Percentiles rank a stretch among this genome's conserved stretches.
These are phyloP conservation scores for Amblyopsis rosae DNA, from an alignment of 2,113 vertebrate genomes.

Conservation along the genomic window DNA sequence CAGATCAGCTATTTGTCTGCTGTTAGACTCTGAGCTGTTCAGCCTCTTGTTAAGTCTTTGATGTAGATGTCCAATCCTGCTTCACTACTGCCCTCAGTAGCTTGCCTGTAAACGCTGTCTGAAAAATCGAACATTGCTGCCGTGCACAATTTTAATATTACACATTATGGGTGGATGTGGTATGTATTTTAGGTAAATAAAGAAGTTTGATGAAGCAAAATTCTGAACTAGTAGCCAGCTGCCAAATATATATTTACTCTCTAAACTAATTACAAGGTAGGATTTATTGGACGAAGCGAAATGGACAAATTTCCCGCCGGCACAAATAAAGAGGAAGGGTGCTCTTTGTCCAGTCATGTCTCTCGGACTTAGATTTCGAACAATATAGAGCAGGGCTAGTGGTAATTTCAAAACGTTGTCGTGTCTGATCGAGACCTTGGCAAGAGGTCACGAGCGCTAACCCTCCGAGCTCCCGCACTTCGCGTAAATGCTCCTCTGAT, in stretches of 20 bases:
- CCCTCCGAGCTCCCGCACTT: not conserved
- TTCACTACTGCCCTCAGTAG: constrained; percentile 14
- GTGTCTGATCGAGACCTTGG: too few species aligned
- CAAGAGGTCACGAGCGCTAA: not conserved
- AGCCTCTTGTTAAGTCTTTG: constrained; percentile 28
- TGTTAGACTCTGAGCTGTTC: constrained; percentile 20
- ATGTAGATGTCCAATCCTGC: constrained; percentile 11
- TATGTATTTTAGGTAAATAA: constrained; percentile 24
- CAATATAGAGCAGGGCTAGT: too few species aligned
- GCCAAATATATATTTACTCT: not conserved
- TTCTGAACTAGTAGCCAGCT: not conserved
- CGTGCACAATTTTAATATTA: too few species aligned
- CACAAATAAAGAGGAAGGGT: not conserved
- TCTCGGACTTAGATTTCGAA: too few species aligned
- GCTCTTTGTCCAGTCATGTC: not conserved
- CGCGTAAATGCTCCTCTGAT: not conserved
- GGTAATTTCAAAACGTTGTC: too few species aligned
- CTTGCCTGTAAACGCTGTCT: constrained; percentile 23
- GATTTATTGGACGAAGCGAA: too few species aligned
- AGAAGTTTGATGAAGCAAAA: not conserved
- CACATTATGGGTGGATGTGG: constrained; percentile 8
- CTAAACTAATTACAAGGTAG: too few species aligned
- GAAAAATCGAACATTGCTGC: too few species aligned
- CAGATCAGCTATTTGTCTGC: constrained; percentile 38
- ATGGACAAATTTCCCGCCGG: too few species aligned